Conservation (phyloP, 1,140 invertebrate genomes). For the Metopolophium dirhodum region DNA sequence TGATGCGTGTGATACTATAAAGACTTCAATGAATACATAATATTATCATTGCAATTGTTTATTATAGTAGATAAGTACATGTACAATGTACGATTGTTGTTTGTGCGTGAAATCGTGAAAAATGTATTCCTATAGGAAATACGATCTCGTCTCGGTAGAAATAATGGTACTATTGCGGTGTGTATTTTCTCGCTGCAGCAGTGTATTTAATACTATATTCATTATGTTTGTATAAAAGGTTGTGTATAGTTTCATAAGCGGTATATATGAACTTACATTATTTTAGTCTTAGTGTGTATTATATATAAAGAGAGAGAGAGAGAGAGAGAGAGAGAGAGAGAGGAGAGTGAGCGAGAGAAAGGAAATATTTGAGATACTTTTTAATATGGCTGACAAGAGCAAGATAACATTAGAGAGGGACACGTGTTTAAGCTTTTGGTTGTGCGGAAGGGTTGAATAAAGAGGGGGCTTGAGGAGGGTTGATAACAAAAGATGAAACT, state of each 20-base stretch:
- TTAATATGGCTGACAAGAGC: not conserved
- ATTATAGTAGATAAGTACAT: not conserved
- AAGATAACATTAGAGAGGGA: not conserved
- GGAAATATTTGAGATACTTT: not conserved
- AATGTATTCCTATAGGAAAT: not conserved
- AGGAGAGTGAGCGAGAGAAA: not conserved
- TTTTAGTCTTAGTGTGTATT: not conserved
- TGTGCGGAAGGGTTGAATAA: not conserved
- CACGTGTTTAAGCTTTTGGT: not conserved
- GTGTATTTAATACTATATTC: conserved; percentile 8
- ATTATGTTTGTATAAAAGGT: not conserved
- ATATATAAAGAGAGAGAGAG: not conserved
- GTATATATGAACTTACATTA: not conserved
- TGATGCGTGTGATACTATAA: not conserved
- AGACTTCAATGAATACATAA: not conserved
- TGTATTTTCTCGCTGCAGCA: not conserved
- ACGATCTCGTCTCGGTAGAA: not conserved
- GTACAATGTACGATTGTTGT: not conserved
- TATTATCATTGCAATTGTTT: not conserved
- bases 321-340: not conserved
- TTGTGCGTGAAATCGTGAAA: not conserved
- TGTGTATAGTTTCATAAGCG: not conserved
- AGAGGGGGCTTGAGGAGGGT: not conserved
- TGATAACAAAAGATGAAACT: not conserved
- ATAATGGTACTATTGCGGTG: not conserved